Base-by-base conservation (phyloP, 2,797 vertebrate genomes). In the Hafferia zeledoni region DNA sequence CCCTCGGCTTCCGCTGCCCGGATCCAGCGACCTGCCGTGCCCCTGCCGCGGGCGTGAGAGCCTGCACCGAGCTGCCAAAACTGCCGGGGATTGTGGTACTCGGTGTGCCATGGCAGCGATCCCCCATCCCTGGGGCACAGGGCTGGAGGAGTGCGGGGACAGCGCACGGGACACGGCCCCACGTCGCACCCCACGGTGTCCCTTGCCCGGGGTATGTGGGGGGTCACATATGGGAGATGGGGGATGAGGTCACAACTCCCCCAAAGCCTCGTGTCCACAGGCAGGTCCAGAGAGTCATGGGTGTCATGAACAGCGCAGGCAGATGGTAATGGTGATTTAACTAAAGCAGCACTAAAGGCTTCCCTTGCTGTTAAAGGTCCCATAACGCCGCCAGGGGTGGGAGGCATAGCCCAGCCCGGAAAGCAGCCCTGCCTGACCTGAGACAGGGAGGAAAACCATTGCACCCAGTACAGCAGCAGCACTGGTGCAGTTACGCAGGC, bases 111-210 rank as follows among this genome's bases (percentile, higher is more conserved):
- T 1, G 67, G 39, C 71, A 59, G 41, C 2, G 2, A 13, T 12
- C 15, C 2, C 3, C 18, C 9, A 1, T 4, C 37, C 41, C 2
- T 2, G 4, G 55, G 24, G 44, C 46, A 46, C 39, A 6, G 53
- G 17, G 55, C 52, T 50, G 7, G 6, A n/a, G 44, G 14, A 3
- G 3, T 10, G 27, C 3, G 0, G 68, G 57, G 44, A 39, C 33
- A 6, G 50, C 47, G 14, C 27, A 3, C 1, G 8, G 77, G 64
- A 64, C 55, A 8, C 0, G 0, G 37, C 61, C 22, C 59, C 23
- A 3, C 6, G 0, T 8, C 11, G 1, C 7, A 4, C 33, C 31
- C 31, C 18, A 2, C 6, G 0, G 16, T 41, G 74, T 9, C 43
- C 25, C 30, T 12, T 5, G 18, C 17, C 22, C 1, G 1, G 17